A percentile compares a stretch with the other conserved stretches of the same genome.
phyloP scores from a whole-genome alignment of 2,113 vertebrate species.

The Lethenteron camtschaticum region DNA sequence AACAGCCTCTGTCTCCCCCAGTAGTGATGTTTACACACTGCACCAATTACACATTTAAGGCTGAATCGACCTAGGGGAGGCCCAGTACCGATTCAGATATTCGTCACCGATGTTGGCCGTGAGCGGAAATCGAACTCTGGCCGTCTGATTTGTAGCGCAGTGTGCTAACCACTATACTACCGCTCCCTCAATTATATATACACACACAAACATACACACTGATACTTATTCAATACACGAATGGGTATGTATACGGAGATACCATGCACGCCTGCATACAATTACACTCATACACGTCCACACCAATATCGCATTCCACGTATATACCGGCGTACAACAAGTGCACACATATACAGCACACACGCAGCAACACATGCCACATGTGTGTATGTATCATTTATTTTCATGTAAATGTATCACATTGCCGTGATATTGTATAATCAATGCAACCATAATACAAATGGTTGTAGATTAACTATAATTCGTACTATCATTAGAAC shows the following conservation, averaged over 20 bases:
- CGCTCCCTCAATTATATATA: not conserved
- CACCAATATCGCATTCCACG: not conserved
- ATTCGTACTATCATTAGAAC: too few relatives aligned
- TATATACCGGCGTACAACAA: not conserved
- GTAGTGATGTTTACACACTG: too few relatives aligned
- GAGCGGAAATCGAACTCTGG: too few relatives aligned
- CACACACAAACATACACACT: not conserved
- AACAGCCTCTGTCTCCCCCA: too few relatives aligned
- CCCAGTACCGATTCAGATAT: too few relatives aligned
- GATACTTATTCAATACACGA: not conserved
- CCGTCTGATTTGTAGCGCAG: too few relatives aligned
- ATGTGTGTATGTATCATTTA: not conserved
- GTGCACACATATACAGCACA: not conserved
- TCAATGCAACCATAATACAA: too few relatives aligned
- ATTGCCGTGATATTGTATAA: too few relatives aligned
- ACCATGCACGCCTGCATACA: not conserved
- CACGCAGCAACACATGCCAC: not conserved
- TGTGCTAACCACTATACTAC: not conserved
- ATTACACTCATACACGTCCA: not conserved
- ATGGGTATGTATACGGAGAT: not conserved
- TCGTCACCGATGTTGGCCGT: too few relatives aligned
- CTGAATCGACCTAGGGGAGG: too few relatives aligned
- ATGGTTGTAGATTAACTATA: too few relatives aligned
- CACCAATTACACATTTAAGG: too few relatives aligned
- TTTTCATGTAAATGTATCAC: not conserved